phyloP scores from a whole-genome alignment of 2,113 vertebrate genomes.

The Mustela nigripes region DNA sequence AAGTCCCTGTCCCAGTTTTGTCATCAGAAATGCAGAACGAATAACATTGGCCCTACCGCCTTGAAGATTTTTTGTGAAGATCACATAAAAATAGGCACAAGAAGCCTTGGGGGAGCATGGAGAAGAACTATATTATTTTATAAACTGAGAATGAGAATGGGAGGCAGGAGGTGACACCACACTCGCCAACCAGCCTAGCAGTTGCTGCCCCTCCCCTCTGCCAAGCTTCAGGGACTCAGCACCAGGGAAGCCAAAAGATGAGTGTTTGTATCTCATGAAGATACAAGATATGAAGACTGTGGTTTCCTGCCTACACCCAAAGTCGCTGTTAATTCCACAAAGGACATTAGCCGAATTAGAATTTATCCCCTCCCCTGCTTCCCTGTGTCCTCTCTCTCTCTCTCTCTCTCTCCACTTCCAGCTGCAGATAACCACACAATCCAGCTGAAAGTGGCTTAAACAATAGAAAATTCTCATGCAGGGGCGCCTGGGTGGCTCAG shows the following conservation, averaged over 20 bases:
- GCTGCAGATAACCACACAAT: background rate
- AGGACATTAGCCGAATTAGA: background rate
- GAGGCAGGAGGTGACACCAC: background rate
- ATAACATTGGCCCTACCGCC: background rate
- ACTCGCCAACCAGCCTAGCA: background rate
- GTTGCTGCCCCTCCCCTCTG: background rate
- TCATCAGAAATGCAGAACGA: constrained; percentile 62
- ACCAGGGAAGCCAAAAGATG: background rate
- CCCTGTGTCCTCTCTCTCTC: background rate
- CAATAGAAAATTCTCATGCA: background rate
- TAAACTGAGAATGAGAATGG: background rate
- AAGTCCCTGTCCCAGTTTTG: constrained; percentile 76
- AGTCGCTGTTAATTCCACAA: background rate
- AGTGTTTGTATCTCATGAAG: background rate
- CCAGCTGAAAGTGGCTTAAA: background rate
- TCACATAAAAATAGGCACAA: background rate
- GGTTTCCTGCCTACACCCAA: background rate
- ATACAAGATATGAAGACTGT: background rate
- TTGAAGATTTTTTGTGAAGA: background rate
- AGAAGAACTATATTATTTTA: background rate
- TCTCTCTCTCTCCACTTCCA: background rate
- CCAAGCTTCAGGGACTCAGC: background rate
- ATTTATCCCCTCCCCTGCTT: background rate
- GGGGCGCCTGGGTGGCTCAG: no score
- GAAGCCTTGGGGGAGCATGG: background rate